A percentile compares a stretch with the other conserved stretches of the same genome.
Evolutionary conservation across 2,797 vertebrate genomes (phyloP).

Genomic region (Sebastes nivosus): DNA sequence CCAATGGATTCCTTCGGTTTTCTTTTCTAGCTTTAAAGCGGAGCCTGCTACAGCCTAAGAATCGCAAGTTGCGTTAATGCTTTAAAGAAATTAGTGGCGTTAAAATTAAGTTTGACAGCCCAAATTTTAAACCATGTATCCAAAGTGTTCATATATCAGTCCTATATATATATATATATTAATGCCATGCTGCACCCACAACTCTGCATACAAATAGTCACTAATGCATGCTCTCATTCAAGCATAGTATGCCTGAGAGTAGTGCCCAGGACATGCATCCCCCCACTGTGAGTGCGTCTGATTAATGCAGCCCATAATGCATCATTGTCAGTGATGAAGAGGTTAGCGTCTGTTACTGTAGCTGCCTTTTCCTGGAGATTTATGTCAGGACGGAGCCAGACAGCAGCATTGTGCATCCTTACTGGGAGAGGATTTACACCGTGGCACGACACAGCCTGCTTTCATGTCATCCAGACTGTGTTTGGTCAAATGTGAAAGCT

Average conservation of each 20-base stretch:
- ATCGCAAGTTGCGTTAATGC: no score
- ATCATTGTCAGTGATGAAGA: slow-evolving; percentile 59
- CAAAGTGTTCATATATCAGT: background rate
- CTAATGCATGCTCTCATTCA: background rate
- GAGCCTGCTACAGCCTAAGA: no score
- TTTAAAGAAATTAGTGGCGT: no score
- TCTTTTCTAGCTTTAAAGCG: no score
- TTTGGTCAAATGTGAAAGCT: slow-evolving; percentile 11
- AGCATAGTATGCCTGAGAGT: background rate
- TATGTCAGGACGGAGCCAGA: background rate
- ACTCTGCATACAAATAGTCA: background rate
- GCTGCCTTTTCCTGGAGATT: slow-evolving; percentile 26
- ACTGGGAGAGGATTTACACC: slow-evolving; percentile 12
- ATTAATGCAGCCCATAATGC: slow-evolving; percentile 58
- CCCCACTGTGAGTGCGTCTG: slow-evolving; percentile 18
- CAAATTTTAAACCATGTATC: background rate
- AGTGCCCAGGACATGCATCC: background rate
- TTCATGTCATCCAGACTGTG: background rate
- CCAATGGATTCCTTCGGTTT: background rate
- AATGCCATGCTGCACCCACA: background rate
- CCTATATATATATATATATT: background rate
- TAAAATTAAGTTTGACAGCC: no score
- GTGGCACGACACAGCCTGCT: background rate
- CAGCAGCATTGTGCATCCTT: background rate
- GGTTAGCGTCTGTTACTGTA: slow-evolving; percentile 20